Base-by-base conservation (phyloP, 2,888 invertebrate species). In the Hemicrepidius hirtus region DNA sequence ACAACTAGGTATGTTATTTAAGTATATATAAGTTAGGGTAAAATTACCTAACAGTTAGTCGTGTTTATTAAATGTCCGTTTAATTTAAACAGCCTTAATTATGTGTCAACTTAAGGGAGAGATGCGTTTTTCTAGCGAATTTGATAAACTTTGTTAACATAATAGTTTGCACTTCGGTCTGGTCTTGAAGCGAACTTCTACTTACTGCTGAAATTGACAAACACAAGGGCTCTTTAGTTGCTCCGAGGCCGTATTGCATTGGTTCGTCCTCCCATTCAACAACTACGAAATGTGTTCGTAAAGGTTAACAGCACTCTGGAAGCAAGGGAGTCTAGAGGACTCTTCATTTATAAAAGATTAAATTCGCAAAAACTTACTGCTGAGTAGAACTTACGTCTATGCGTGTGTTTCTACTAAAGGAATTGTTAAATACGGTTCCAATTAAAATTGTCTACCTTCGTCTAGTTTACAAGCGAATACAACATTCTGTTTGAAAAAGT, bases 201-300 rank as follows among this genome's bases (percentile, higher is more conserved):
- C 64, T 50, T 41, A 50, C 49, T 41, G 60, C 60, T 68, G 68
- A 60, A 68, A 60, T 68, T 68, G 68, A 68, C 68, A 68, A 67
- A 59, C 60, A 60, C 32, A 50, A 68, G 68, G 62, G 60, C 49
- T 50, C 62, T 62, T 62, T 50, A 62, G 60, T 62, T 68, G n/a
- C 62, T 49, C 32, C 50, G 46, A 50, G 68, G 49, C 62, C 21
- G 44, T 46, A 60, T 57, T 67, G 66, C 66, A 44, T 60, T 46
- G 59, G 68, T 68, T 68, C 68, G 50, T 60, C 60, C 40, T 46
- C 40, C 37, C 13, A 60, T 59, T 68, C 49, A 60, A 24, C 40
- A 44, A 49, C 44, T 32, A 41, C 66, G 41, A 44, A 18, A 41
- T 57, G 44, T 57, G 66, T 67, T 67, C 37, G 57, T 44, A 57